Evolutionary conservation across 35 echinoderm and acorn worm species (phyloP).

Genomic region (Ophiothrix spiculata): DNA sequence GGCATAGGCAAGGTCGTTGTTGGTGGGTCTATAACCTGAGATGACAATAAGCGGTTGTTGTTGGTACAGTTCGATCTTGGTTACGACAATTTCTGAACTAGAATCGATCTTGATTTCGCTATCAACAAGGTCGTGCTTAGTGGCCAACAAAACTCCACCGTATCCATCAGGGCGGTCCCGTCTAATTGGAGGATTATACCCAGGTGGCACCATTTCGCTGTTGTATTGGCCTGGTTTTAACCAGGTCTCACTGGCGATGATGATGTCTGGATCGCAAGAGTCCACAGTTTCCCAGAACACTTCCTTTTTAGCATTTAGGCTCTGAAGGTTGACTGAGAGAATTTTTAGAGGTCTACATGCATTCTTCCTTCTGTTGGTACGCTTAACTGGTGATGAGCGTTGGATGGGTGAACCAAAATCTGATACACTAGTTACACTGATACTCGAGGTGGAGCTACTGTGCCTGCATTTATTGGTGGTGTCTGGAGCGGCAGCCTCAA

Average conservation of each 20-base stretch:
- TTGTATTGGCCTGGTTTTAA: constrained; percentile 5
- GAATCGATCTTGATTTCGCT: constrained; percentile 6
- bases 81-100: constrained; percentile 13
- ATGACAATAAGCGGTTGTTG: constrained; percentile 35
- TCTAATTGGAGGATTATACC: neutral
- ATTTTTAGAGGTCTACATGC: constrained; percentile 18
- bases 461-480: neutral
- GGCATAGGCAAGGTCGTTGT: constrained; percentile 26
- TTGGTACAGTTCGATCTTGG: constrained; percentile 17
- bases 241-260: constrained; percentile 38
- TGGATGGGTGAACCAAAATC: constrained; percentile 9
- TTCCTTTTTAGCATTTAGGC: constrained; percentile 12
- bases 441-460: neutral
- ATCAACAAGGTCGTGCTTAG: constrained; percentile 37
- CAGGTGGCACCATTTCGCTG: constrained; percentile 5
- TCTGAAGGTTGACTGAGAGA: constrained; percentile 30
- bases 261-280: constrained; percentile 13
- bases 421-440: neutral
- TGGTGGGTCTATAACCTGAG: constrained; percentile 23
- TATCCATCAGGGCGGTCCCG: constrained; percentile 3
- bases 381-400: constrained; percentile 27
- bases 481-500: neutral
- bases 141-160: neutral
- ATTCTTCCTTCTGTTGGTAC: constrained; percentile 9
- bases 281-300: neutral